Evolutionary conservation across 2,113 vertebrate species (phyloP).

Genomic region (Sclerurus mexicanus): DNA sequence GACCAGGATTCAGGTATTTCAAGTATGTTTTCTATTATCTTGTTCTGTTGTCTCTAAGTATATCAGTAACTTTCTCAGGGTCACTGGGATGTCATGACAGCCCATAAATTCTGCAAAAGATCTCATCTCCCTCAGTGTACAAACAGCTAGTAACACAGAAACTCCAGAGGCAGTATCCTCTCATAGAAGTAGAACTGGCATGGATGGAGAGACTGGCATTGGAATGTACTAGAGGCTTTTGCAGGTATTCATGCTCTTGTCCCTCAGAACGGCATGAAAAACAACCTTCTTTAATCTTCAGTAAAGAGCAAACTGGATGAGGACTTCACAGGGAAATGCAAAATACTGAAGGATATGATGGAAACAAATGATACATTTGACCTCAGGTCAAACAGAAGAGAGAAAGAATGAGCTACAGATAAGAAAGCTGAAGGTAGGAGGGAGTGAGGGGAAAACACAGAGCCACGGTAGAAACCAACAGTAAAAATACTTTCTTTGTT

Average conservation of each 20-base stretch:
- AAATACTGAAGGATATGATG: neutral
- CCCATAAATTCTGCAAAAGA: neutral
- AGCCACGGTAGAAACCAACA: neutral
- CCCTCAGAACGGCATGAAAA: neutral
- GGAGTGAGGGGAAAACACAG: neutral
- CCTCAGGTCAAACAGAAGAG: neutral
- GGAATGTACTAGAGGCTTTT: neutral
- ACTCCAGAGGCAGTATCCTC: neutral
- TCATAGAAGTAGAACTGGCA: neutral
- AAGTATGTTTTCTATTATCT: neutral
- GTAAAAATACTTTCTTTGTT: neutral
- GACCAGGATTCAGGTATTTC: neutral
- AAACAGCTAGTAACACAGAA: neutral
- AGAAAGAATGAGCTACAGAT: neutral
- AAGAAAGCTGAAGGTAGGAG: neutral
- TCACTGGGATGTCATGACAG: neutral
- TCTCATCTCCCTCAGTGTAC: neutral
- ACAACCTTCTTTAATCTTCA: neutral
- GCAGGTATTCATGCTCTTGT: neutral
- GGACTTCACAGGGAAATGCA: conserved; percentile 8
- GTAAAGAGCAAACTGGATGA: neutral
- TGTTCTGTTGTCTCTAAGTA: neutral
- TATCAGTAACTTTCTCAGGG: neutral
- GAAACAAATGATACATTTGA: conserved; percentile 10
- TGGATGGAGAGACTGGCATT: accelerated